Base-by-base conservation (phyloP, 2,113 vertebrate genomes). In the Melanotaenia duboulayi region DNA sequence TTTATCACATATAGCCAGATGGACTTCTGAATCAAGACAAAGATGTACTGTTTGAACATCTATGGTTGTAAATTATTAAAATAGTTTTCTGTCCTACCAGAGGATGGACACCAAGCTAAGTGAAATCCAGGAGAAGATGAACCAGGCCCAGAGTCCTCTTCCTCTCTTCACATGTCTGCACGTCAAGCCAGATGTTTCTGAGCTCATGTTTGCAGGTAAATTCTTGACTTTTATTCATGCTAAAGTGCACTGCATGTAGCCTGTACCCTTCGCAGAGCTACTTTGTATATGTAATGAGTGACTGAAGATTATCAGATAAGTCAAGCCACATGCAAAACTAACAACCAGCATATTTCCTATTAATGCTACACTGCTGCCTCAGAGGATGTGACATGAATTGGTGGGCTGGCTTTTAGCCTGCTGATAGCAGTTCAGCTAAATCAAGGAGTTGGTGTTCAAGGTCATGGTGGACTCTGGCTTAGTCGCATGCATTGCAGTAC, bases 181-280 rank as follows among this genome's bases (percentile, higher is more conserved):
- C 0, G 97, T 99, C 78, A 99, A 99, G 75, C 98, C 97, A 0
- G 97, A 99, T 61, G 97, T 99, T 56, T 99, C 97, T 0, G 98
- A 99, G 89, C 95, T 99, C 55, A 99, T 98, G 97, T 99, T 98
- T 92, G 97, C 97, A 90, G 97, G 98, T 98, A 91, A 46, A 84
- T 40, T 0, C 46, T 4, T 22, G 24, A 42, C 25, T 72, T 20
- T 23, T 20, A 46, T 69, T 8, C 0, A 10, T 0, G 5, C 55
- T 24, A 14, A 56, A 25, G 17, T 52, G 16, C 52, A 7, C 48
- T 62, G 0, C 42, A 35, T 37, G 12, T 17, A 19, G 0, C 11
- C 0, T 5, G 5, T 12, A 16, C 71, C 14, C 13, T 13, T 65
- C 24, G 40, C 55, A 66, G 19, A 65, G 25, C 11, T 52, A 46